Conservation (phyloP, 2,797 vertebrate species). For the Tenualosa thibaudeaui region DNA sequence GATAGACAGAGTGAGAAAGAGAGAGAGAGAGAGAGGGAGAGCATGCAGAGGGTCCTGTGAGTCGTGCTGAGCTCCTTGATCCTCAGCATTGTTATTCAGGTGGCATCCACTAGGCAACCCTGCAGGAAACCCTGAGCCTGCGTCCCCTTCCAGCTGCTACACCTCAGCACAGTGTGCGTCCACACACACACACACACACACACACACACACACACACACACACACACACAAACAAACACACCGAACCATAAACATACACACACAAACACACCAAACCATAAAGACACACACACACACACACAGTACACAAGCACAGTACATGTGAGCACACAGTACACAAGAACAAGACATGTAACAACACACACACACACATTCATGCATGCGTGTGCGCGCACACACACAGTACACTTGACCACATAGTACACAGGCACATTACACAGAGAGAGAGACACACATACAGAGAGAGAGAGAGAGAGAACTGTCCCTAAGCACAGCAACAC, state of each 20-base stretch:
- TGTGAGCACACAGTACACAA: neutral
- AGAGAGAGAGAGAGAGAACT: neutral
- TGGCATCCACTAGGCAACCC: slow-evolving; percentile 69
- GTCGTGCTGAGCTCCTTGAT: slow-evolving; percentile 65
- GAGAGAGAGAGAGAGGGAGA: neutral
- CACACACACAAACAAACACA: neutral
- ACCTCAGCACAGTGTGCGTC: neutral
- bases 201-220: slow-evolving; percentile 1
- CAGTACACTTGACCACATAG: neutral
- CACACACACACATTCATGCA: neutral
- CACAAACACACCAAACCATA: neutral
- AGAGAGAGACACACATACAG: neutral
- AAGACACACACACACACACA: neutral
- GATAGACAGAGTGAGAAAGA: neutral
- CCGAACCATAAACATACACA: neutral
- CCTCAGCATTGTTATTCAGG: slow-evolving; percentile 71
- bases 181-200: slow-evolving; percentile 37
- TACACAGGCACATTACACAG: neutral
- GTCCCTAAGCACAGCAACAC: too few relatives aligned
- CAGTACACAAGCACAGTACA: neutral
- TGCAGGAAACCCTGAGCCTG: slow-evolving; percentile 66
- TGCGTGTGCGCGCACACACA: neutral
- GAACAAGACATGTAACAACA: neutral
- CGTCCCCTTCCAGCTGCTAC: slow-evolving; percentile 37
- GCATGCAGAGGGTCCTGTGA: slow-evolving; percentile 39